Evolutionary conservation across 2,113 vertebrate species (phyloP).

Genomic region (Poeciliopsis prolifica): DNA sequence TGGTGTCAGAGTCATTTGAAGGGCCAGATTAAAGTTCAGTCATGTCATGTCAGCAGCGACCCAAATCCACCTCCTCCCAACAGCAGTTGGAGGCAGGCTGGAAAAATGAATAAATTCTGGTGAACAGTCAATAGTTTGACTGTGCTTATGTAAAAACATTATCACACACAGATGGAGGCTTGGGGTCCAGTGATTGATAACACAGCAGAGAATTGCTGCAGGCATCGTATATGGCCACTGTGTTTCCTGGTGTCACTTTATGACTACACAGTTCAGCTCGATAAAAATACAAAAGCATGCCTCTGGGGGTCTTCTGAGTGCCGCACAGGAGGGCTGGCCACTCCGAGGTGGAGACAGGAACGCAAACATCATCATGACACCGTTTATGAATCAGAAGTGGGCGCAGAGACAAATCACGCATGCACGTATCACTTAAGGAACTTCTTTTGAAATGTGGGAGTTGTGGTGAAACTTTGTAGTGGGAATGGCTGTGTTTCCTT

Average conservation of each 20-base stretch:
- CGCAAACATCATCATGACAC: fast-evolving
- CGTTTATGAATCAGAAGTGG: not conserved
- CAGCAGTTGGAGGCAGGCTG: constrained; percentile 6
- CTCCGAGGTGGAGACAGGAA: not conserved
- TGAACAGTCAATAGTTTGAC: constrained; percentile 54
- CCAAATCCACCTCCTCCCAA: not conserved
- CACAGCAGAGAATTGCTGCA: constrained; percentile 16
- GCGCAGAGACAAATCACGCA: not conserved
- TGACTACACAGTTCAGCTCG: not conserved
- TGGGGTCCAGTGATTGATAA: constrained; percentile 29
- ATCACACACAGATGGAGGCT: constrained; percentile 19
- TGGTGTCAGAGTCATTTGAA: constrained; percentile 17
- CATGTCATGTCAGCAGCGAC: not conserved
- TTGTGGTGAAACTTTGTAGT: constrained; percentile 40
- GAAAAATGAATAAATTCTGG: constrained; percentile 46
- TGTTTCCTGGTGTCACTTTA: not conserved
- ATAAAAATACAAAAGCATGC: constrained; percentile 7
- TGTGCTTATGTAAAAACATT: constrained; percentile 50
- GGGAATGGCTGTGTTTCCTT: constrained; percentile 8
- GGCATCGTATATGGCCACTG: constrained; percentile 21
- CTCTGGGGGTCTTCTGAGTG: not conserved
- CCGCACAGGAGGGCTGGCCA: not conserved
- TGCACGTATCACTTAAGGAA: constrained; percentile 1
- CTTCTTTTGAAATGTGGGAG: constrained; percentile 28
- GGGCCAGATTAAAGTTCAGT: not conserved